Evolutionary conservation across 2,888 invertebrate genomes (phyloP).

Genomic region (Cordylochernes scorpioides): DNA sequence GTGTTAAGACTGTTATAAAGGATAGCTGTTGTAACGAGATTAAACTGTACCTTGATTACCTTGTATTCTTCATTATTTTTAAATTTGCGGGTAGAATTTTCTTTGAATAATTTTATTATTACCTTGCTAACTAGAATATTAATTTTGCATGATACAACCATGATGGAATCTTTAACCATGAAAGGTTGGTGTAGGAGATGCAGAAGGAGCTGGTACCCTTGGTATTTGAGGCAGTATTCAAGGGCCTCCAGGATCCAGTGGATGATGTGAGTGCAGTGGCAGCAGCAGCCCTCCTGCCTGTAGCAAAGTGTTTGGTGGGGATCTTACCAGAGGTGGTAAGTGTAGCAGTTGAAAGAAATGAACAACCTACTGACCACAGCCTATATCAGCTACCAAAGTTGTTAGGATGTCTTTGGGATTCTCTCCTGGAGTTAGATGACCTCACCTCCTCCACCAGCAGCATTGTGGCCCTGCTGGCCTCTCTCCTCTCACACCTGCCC

Average conservation of each 20-base stretch:
- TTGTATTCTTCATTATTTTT: no score
- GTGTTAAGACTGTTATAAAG: no score
- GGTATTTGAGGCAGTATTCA: constrained; percentile 34
- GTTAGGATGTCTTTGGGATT: constrained; percentile 52
- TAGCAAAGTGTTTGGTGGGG: constrained; percentile 31
- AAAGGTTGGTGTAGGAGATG: constrained; percentile 26
- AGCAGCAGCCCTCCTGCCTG: constrained; percentile 63
- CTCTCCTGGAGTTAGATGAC: constrained; percentile 65
- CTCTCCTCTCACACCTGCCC: constrained; percentile 25
- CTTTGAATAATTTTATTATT: no score
- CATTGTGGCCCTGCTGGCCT: constrained; percentile 66
- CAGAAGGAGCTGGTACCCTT: constrained; percentile 30
- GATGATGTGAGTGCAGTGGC: constrained; percentile 93
- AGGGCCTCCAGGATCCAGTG: constrained; percentile 51
- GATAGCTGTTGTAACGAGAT: no score
- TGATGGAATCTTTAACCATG: not conserved
- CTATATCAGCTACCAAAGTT: constrained; percentile 30
- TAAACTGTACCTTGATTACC: no score
- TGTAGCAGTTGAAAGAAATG: no score
- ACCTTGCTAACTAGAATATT: no score
- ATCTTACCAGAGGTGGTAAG: constrained; percentile 32
- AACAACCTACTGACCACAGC: not conserved
- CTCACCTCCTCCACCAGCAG: constrained; percentile 58
- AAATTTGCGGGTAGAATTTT: no score
- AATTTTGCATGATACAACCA: no score